These are phyloP conservation scores for Latrodectus hesperus DNA, from an alignment of 2,888 invertebrate genomes.

Conservation along the genomic window DNA sequence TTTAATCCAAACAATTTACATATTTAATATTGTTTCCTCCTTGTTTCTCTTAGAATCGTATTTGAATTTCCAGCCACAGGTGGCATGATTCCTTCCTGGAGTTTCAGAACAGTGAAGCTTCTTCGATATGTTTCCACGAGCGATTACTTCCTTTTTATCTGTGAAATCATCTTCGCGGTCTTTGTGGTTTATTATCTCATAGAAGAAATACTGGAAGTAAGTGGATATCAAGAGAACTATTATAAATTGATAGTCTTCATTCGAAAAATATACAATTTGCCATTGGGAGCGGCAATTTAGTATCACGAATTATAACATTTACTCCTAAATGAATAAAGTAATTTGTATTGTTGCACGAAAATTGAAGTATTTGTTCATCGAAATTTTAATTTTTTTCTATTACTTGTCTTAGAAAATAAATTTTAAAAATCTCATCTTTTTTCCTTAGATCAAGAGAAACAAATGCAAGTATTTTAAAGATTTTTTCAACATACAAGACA, in stretches of 20 bases:
- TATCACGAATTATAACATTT: no score
- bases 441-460: conserved; percentile 71
- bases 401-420: background rate
- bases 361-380: no score
- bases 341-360: no score
- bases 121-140: conserved; percentile 77
- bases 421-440: background rate
- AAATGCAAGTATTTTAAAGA: conserved; percentile 77
- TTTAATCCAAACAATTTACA: background rate
- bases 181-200: conserved; percentile 78
- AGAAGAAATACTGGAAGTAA: conserved; percentile 76
- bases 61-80: conserved; percentile 80
- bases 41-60: conserved; percentile 17
- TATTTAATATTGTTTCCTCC: background rate
- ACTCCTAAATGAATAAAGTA: no score
- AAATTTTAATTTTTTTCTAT: no score
- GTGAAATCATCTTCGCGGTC: conserved; percentile 77
- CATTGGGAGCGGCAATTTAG: no score
- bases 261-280: no score
- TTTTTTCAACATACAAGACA: conserved; percentile 82
- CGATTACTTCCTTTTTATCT: conserved; percentile 78
- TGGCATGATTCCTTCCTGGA: conserved; percentile 80
- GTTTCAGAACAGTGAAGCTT: conserved; percentile 79
- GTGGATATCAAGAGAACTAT: conserved; percentile 73
- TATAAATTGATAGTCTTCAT: background rate